Evolutionary conservation across 2,888 invertebrate genomes (phyloP).

Genomic region (Cryptocephalus primarius): DNA sequence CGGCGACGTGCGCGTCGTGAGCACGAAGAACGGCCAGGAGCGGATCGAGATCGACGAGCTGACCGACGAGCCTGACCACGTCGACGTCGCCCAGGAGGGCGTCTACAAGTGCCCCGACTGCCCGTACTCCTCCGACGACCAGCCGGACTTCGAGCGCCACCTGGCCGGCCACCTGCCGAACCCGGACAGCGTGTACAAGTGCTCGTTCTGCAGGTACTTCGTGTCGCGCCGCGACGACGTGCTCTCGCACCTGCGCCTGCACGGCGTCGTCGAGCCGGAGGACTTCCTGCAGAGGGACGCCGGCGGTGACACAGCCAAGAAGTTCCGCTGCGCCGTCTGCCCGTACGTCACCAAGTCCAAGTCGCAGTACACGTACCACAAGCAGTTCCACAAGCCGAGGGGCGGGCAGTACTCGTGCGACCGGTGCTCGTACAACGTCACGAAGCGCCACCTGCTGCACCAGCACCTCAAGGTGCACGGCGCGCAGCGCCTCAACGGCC

Average conservation of each 20-base stretch:
- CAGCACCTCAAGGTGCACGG: constrained; percentile 73
- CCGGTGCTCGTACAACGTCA: constrained; percentile 73
- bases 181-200: constrained; percentile 61
- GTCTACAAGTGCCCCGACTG: constrained; percentile 53
- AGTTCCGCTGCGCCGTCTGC: constrained; percentile 69
- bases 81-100: constrained; percentile 33
- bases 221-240: constrained; percentile 60
- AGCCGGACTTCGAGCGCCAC: constrained; percentile 50
- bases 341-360: constrained; percentile 80
- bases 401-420: constrained; percentile 71
- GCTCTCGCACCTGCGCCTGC: constrained; percentile 54
- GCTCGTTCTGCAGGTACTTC: constrained; percentile 71
- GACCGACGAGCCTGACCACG: constrained; percentile 32
- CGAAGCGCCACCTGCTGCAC: constrained; percentile 67
- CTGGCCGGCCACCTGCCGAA: constrained; percentile 59
- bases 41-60: constrained; percentile 34
- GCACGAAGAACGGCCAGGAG: constrained; percentile 42
- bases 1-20: constrained; percentile 60
- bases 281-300: constrained; percentile 41
- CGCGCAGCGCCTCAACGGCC: too few relatives aligned
- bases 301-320: constrained; percentile 40
- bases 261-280: constrained; percentile 50
- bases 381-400: constrained; percentile 69
- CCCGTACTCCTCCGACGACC: constrained; percentile 55
- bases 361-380: constrained; percentile 77